Base-by-base conservation (phyloP, 2,888 invertebrate genomes). In the Macaria notata region DNA sequence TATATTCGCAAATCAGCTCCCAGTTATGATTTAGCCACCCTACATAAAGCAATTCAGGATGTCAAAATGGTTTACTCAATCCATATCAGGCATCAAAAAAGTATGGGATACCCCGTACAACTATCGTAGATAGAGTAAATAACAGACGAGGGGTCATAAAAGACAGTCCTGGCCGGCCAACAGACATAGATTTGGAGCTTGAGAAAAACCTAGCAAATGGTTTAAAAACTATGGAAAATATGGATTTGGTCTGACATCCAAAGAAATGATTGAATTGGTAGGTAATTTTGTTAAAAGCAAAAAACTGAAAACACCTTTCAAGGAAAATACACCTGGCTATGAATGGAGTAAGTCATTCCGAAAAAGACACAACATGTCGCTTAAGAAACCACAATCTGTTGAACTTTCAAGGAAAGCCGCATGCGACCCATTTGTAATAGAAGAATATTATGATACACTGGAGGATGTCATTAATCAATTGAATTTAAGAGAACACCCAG, bases 381-480 rank as follows among this genome's bases (percentile, higher is more conserved):
- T 63, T 48, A 68, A 63, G 49, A 64, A 64, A 30, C 59, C 63
- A 39, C 64, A 63, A 56, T 59, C 66, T 2, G 66, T 69, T 3
- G 65, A 69, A 46, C 53, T 61, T 39, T 62, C 67, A 3, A 59
- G 63, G 51, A 67, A 67, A 61, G 54, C 19, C 29, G 65, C 65
- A 9, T 54, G 54, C 9, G 66, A 69, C 47, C 64, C 65, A 6
- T 67, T 69, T 46, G 62, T 66, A 46, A 46, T 65, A 9, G 8
- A 63, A 1, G 53, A 61, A 6, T 68, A 64, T 39, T 68, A 63
- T 54, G 54, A 65, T 52, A 59, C 46, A 4, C 59, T 65, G 30
- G 61, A 65, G 38, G 31, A 53, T 3, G 45, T 38, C 31, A 36
- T 64, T 3, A 46, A 60, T 36, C 48, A 65, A 61, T 43, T 68